Evolutionary conservation across 1,140 invertebrate genomes (phyloP).

Genomic region (Drosophila asahinai): DNA sequence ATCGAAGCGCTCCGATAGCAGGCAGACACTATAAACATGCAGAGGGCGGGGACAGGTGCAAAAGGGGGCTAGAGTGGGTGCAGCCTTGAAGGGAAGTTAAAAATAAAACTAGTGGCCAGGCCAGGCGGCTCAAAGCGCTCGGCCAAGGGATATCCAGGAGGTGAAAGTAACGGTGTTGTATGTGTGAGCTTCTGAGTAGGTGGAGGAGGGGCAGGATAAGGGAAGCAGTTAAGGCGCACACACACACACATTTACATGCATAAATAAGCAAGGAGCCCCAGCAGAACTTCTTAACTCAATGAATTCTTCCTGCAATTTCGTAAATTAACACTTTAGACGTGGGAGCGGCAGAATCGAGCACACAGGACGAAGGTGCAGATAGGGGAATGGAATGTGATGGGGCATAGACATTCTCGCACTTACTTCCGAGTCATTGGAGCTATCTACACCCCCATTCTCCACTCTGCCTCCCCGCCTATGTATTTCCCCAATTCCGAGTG

Average conservation of each 20-base stretch:
- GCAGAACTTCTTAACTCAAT: slow-evolving; percentile 78
- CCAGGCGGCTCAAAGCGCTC: slow-evolving; percentile 29
- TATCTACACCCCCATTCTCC: slow-evolving; percentile 9
- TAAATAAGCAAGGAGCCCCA: slow-evolving; percentile 59
- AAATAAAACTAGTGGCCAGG: slow-evolving; percentile 72
- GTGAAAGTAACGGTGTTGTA: slow-evolving; percentile 54
- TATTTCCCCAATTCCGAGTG: slow-evolving; percentile 2
- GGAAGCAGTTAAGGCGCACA: slow-evolving; percentile 33
- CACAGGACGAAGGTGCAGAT: slow-evolving; percentile 2
- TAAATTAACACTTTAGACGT: slow-evolving; percentile 77
- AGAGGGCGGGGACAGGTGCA: slow-evolving; percentile 33
- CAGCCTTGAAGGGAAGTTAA: slow-evolving; percentile 31
- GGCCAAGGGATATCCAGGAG: slow-evolving; percentile 59
- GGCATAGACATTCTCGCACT: slow-evolving; percentile 66
- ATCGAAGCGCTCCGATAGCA: slow-evolving; percentile 76
- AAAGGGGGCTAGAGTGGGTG: too few relatives aligned
- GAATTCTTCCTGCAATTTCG: slow-evolving; percentile 80
- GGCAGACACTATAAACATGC: slow-evolving; percentile 75
- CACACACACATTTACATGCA: slow-evolving; percentile 74
- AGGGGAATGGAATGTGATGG: neutral
- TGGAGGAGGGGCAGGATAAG: neutral
- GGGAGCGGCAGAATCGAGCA: slow-evolving; percentile 25
- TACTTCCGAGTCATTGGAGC: slow-evolving; percentile 77
- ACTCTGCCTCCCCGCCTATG: neutral
- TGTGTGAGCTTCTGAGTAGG: neutral